These are phyloP conservation scores for Enteromius treurensis DNA, from an alignment of 2,797 vertebrate genomes.

Conservation along the genomic window DNA sequence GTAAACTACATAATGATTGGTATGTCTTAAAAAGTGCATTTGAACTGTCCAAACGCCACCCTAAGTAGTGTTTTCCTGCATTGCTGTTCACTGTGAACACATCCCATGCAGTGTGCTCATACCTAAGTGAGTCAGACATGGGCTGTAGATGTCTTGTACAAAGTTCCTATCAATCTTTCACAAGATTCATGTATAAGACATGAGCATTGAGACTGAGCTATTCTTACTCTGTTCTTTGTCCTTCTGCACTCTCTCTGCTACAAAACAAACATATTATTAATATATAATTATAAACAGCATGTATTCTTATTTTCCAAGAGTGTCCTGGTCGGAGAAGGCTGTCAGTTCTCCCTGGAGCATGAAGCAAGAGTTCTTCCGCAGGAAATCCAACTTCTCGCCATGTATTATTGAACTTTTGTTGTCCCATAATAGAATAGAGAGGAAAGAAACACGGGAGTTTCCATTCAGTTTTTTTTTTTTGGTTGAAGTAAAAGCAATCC, in stretches of 20 bases:
- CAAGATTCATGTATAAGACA: constrained; percentile 72
- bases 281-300: constrained; percentile 37
- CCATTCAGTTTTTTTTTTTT: constrained; percentile 29
- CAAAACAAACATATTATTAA: constrained; percentile 43
- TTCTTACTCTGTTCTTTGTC: constrained; percentile 34
- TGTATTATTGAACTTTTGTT: constrained; percentile 76
- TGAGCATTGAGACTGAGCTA: constrained; percentile 62
- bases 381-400: constrained; percentile 59
- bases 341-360: constrained; percentile 24
- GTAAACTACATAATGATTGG: no score
- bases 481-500: constrained; percentile 19
- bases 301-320: constrained; percentile 34
- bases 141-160: constrained; percentile 56
- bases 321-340: constrained; percentile 9
- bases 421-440: constrained; percentile 67
- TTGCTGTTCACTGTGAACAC: constrained; percentile 16
- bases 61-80: neutral
- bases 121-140: constrained; percentile 53
- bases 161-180: constrained; percentile 74
- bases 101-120: neutral
- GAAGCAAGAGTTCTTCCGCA: constrained; percentile 5
- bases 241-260: constrained; percentile 29
- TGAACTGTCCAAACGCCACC: neutral
- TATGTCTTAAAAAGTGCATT: neutral
- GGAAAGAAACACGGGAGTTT: constrained; percentile 12